Conservation (phyloP, 2,113 vertebrate species). For the Mobula hypostoma region DNA sequence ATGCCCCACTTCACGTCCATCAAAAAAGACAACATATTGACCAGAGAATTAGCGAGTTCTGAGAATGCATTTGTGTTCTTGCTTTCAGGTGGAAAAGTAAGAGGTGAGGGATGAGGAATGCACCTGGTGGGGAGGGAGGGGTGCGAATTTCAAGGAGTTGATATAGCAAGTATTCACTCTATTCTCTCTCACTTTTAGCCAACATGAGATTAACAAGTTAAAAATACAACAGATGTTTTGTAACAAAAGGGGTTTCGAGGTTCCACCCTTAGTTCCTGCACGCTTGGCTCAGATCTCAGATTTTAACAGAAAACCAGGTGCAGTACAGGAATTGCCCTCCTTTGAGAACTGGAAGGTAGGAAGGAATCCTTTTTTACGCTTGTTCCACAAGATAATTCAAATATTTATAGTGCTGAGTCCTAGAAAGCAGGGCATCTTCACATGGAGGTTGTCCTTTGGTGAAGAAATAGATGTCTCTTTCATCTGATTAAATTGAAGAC, state of each 20-base stretch:
- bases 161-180: neutral
- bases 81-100: neutral
- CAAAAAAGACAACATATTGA: neutral
- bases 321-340: neutral
- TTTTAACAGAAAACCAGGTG: neutral
- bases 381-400: slow-evolving; percentile 51
- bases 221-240: neutral
- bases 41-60: neutral
- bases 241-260: neutral
- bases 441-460: neutral
- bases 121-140: neutral
- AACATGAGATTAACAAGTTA: neutral
- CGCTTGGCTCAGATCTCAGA: neutral
- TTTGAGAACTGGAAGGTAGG: neutral
- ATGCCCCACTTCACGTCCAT: neutral
- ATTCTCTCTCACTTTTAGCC: neutral
- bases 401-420: slow-evolving; percentile 42
- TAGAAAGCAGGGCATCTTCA: slow-evolving; percentile 38
- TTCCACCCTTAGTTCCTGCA: neutral
- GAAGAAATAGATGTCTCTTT: neutral
- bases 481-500: slow-evolving; percentile 51
- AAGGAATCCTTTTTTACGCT: slow-evolving; percentile 41
- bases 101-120: too few relatives aligned
- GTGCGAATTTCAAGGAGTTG: neutral
- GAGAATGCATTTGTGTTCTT: neutral